A percentile compares a stretch with the other conserved stretches of the same genome.
These are phyloP conservation scores for Auanema freiburgensis DNA, from an alignment of 2,888 invertebrate species.

Conservation along the genomic window DNA sequence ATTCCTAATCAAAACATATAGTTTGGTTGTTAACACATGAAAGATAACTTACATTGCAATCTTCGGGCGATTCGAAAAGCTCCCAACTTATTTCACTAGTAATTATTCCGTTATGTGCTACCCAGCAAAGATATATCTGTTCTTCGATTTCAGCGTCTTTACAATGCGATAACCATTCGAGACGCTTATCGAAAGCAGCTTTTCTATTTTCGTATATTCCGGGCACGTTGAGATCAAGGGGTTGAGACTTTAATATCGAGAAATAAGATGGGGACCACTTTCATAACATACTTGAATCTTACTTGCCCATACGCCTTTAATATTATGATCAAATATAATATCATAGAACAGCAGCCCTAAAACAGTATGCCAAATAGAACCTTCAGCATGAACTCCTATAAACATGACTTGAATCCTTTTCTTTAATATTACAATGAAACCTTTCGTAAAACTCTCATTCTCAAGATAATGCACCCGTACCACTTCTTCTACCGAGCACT, in stretches of 20 bases:
- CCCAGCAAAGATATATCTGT: slow-evolving; percentile 8
- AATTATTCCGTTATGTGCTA: neutral
- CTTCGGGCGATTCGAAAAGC: slow-evolving; percentile 19
- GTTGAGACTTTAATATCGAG: slow-evolving; percentile 21
- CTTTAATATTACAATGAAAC: slow-evolving; percentile 18
- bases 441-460: slow-evolving; percentile 35
- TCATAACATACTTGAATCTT: slow-evolving; percentile 36
- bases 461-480: slow-evolving; percentile 44
- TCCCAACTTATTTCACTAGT: slow-evolving; percentile 31
- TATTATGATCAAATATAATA: slow-evolving; percentile 38
- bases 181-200: slow-evolving; percentile 32
- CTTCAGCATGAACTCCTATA: slow-evolving; percentile 48
- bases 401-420: slow-evolving; percentile 3
- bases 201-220: slow-evolving; percentile 28
- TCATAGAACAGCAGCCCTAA: slow-evolving; percentile 52
- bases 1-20: slow-evolving; percentile 22
- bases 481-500: slow-evolving; percentile 49
- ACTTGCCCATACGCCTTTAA: slow-evolving; percentile 41
- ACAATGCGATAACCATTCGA: slow-evolving; percentile 32
- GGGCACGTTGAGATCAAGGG: slow-evolving; percentile 44
- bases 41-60: slow-evolving; percentile 15
- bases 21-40: neutral
- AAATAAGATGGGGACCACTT: neutral
- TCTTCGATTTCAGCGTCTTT: slow-evolving; percentile 10
- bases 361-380: slow-evolving; percentile 49